Percentiles rank a stretch among this genome's conserved stretches.
Conservation (phyloP, 1,140 invertebrate genomes). For the Formica selysi region DNA sequence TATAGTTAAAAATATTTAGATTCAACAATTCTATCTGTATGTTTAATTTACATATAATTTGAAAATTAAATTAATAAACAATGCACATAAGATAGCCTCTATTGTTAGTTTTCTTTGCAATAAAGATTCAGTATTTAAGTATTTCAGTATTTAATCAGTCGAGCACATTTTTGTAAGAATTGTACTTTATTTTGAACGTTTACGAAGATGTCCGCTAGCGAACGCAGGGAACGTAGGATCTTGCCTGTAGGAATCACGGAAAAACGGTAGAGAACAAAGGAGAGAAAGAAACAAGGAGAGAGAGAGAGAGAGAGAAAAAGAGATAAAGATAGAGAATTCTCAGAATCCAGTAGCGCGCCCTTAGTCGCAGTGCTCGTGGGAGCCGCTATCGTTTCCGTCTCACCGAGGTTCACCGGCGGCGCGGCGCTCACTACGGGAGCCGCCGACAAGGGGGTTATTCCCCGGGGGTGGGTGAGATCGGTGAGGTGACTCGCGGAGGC, state of each 20-base stretch:
- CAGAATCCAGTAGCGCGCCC: slow-evolving; percentile 49
- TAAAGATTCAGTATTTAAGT: background rate
- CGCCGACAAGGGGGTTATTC: slow-evolving; percentile 78
- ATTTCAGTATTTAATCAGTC: slow-evolving; percentile 12
- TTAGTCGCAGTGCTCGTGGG: slow-evolving; percentile 58
- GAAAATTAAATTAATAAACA: background rate
- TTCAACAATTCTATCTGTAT: background rate
- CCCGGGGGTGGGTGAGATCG: slow-evolving; percentile 81
- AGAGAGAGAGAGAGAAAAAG: too few species aligned
- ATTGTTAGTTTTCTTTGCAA: background rate
- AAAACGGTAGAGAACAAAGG: slow-evolving; percentile 6
- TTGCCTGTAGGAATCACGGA: slow-evolving; percentile 2
- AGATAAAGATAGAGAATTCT: slow-evolving; percentile 53
- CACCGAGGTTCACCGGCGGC: slow-evolving; percentile 62
- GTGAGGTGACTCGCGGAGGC: slow-evolving; percentile 76
- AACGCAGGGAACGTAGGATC: background rate
- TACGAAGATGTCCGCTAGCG: slow-evolving; percentile 19
- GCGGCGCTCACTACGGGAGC: slow-evolving; percentile 65
- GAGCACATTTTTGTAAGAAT: background rate
- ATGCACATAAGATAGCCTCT: background rate
- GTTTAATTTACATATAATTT: background rate
- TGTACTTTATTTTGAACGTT: background rate
- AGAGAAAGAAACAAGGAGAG: too few species aligned
- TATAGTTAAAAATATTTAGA: background rate
- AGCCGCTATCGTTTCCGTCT: slow-evolving; percentile 66